These are phyloP conservation scores for Trinorchestia longiramus DNA, from an alignment of 1,140 invertebrate species.

Conservation along the genomic window DNA sequence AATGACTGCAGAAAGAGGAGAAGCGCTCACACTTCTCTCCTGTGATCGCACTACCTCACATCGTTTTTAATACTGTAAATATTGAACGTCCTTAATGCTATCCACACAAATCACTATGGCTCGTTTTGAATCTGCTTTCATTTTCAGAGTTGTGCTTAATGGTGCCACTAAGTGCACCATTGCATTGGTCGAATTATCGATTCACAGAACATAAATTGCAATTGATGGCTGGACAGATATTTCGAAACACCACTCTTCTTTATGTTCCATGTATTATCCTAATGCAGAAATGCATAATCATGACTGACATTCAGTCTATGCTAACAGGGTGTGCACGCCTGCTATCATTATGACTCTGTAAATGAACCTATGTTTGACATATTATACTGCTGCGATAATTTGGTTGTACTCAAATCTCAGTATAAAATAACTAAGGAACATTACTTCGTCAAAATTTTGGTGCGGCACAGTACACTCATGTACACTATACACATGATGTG, in stretches of 20 bases:
- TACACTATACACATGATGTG: no score
- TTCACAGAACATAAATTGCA: not conserved
- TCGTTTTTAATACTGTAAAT: slow-evolving; percentile 12
- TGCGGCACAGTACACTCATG: no score
- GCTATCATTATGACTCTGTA: no score
- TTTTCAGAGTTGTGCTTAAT: not conserved
- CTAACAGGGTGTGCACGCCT: no score
- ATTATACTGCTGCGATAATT: no score
- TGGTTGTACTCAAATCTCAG: no score
- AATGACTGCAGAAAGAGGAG: slow-evolving; percentile 48
- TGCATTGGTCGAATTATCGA: not conserved
- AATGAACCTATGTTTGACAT: no score
- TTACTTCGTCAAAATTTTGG: no score
- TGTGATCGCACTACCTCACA: not conserved
- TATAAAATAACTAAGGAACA: no score
- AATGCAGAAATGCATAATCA: not conserved
- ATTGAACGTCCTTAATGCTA: not conserved
- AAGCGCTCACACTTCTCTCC: not conserved
- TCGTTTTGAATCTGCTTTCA: not conserved
- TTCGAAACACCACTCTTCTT: not conserved
- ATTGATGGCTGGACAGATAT: not conserved
- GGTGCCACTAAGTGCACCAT: not conserved
- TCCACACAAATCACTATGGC: not conserved
- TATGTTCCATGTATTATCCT: not conserved
- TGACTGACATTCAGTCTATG: no score